Evolutionary conservation across 2,797 vertebrate species (phyloP).

Genomic region (Ctenosaura bakeri): DNA sequence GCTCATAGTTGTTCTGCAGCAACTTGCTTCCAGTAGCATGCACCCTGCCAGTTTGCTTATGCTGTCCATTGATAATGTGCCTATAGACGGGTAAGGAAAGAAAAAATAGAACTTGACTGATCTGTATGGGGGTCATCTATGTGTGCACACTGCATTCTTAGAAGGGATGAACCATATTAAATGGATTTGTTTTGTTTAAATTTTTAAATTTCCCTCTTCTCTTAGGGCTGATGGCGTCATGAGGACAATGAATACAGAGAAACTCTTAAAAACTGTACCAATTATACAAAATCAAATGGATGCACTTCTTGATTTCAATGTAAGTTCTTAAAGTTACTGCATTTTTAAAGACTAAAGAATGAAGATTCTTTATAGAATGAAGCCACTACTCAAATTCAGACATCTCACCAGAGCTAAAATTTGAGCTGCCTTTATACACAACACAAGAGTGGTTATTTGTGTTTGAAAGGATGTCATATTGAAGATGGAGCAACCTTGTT

Average conservation of each 20-base stretch:
- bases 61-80: not conserved
- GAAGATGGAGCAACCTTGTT: too few species aligned
- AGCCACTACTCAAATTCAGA: not conserved
- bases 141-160: too few species aligned
- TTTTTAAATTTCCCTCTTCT: slow-evolving; percentile 47
- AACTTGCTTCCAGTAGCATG: too few species aligned
- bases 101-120: not conserved
- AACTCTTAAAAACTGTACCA: slow-evolving; percentile 95
- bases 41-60: not conserved
- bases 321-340: slow-evolving; percentile 75
- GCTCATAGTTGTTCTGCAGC: not conserved
- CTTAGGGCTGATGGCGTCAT: slow-evolving; percentile 96
- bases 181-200: not conserved
- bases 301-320: slow-evolving; percentile 96
- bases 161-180: not conserved
- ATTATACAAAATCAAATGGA: slow-evolving; percentile 99
- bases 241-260: slow-evolving; percentile 99
- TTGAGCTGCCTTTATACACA: not conserved
- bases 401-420: not conserved
- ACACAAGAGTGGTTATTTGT: not conserved
- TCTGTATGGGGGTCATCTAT: not conserved
- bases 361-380: not conserved
- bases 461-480: too few species aligned
- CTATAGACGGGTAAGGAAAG: not conserved
- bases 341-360: too few species aligned